Evolutionary conservation across 2,888 invertebrate genomes (phyloP).

Genomic region (Morpho achilles): DNA sequence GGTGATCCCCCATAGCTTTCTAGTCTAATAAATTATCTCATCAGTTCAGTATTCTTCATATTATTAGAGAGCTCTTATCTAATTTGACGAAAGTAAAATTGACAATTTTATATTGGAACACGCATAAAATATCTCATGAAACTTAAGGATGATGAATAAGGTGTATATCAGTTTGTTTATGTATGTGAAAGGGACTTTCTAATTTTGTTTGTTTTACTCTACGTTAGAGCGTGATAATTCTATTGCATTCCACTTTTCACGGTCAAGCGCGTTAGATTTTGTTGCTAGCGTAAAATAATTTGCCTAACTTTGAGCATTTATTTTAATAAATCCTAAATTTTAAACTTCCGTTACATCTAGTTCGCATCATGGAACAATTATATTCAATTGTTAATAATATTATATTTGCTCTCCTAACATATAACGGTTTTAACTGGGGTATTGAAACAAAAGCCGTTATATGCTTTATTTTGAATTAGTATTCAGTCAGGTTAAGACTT

Average conservation of each 20-base stretch:
- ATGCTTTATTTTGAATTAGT: too few species aligned
- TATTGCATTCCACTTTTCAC: constrained; percentile 68
- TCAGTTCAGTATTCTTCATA: not conserved
- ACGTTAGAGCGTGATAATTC: constrained; percentile 32
- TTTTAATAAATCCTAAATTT: not conserved
- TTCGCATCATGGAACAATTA: too few species aligned
- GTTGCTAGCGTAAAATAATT: constrained; percentile 38
- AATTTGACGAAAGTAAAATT: constrained; percentile 7
- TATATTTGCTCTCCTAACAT: too few species aligned
- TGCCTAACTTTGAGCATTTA: constrained; percentile 1
- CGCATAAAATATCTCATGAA: not conserved
- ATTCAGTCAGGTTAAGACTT: too few species aligned
- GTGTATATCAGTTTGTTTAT: constrained; percentile 32
- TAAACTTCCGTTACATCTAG: too few species aligned
- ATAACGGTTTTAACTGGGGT: too few species aligned
- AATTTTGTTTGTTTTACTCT: constrained; percentile 25
- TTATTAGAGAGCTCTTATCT: constrained; percentile 8
- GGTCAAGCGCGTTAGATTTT: constrained; percentile 59
- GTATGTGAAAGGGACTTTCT: constrained; percentile 9
- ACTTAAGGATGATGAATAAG: constrained; percentile 20
- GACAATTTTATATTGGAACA: constrained; percentile 8
- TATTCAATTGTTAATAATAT: too few species aligned
- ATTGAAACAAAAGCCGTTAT: too few species aligned
- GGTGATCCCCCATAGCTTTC: constrained; percentile 10
- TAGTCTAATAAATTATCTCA: not conserved